Base-by-base conservation (phyloP, 2,113 vertebrate genomes). In the Saccopteryx bilineata region DNA sequence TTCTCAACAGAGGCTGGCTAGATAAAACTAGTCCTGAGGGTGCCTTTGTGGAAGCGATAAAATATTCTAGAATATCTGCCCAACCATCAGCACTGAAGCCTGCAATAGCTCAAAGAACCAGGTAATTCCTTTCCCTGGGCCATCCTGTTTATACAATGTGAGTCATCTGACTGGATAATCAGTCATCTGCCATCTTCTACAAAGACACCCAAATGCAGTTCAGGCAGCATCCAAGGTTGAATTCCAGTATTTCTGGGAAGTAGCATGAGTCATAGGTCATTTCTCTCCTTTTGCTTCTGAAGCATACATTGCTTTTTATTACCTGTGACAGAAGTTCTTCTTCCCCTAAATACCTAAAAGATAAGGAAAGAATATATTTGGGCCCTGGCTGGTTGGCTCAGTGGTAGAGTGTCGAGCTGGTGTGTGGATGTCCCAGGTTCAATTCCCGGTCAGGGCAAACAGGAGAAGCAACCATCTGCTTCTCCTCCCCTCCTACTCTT, bases 121-220 rank as follows among this genome's bases (percentile, higher is more conserved):
- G 94, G 92, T 95, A 95, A 90, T 90, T 50, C 87, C 68, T 93
- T 91, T 94, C 71, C 65, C 23, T 60, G 58, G 72, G 68, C 65
- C 65, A 68, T 92, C 87, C 87, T 96, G 90, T 90, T 91, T 91
- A 86, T 69, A 56, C 24, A 78, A 85, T 89, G 48, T 83, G 79
- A 94, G 52, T 94, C 93, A 93, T 89, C 56, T 60, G 15, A 2
- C 63, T 65, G 33, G 95, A 58, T 89, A 74, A 82, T 82, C 72
- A 81, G 82, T 33, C 61, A 95, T 92, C 82, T 95, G 31, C 81
- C 60, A 54, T 83, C 66, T 68, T 97, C 81, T 93, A 31, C 83
- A 89, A 89, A 75, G 75, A 31, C 46, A 60, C 87, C 74, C 60
- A 74, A 84, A 54, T 33, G 54, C 58, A 66, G 5, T 84, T 83